These are phyloP conservation scores for Drosophila pandora DNA, from an alignment of 1,140 invertebrate species.

Conservation along the genomic window DNA sequence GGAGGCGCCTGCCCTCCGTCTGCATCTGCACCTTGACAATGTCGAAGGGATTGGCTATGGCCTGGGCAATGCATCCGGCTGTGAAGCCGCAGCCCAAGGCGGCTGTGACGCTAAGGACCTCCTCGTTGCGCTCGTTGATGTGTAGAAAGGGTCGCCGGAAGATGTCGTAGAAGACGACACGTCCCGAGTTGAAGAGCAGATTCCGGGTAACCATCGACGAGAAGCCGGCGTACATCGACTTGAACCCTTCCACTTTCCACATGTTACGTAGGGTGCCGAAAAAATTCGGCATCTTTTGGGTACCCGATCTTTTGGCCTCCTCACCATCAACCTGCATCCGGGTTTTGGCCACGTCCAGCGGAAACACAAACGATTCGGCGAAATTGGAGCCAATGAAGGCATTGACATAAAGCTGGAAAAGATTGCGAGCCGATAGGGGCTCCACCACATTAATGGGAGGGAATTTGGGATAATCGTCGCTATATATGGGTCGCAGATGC, in stretches of 20 bases:
- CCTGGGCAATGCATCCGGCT: conserved; percentile 57
- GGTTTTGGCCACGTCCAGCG: conserved; percentile 57
- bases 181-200: conserved; percentile 54
- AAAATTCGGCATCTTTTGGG: conserved; percentile 5
- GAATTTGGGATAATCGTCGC: not conserved
- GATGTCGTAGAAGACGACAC: conserved; percentile 54
- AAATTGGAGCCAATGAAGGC: conserved; percentile 54
- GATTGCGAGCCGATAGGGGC: conserved; percentile 7
- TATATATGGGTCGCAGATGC: not conserved
- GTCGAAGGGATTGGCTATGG: conserved; percentile 53
- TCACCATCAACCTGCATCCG: conserved; percentile 54
- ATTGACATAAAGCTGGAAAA: conserved; percentile 47
- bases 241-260: conserved; percentile 3
- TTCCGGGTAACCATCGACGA: conserved; percentile 45
- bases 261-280: conserved; percentile 24
- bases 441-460: conserved; percentile 8
- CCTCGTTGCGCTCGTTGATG: conserved; percentile 6
- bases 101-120: not conserved
- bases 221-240: conserved; percentile 40
- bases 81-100: conserved; percentile 26
- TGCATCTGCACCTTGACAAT: conserved; percentile 62
- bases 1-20: conserved; percentile 28
- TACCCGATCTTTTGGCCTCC: conserved; percentile 24
- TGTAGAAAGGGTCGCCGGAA: conserved; percentile 36
- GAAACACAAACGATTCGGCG: conserved; percentile 43